Evolutionary conservation across 2,113 vertebrate species (phyloP), one percentile per base, ranked within the genome.

Genomic region (Epinephelus cyanopodus): DNA sequence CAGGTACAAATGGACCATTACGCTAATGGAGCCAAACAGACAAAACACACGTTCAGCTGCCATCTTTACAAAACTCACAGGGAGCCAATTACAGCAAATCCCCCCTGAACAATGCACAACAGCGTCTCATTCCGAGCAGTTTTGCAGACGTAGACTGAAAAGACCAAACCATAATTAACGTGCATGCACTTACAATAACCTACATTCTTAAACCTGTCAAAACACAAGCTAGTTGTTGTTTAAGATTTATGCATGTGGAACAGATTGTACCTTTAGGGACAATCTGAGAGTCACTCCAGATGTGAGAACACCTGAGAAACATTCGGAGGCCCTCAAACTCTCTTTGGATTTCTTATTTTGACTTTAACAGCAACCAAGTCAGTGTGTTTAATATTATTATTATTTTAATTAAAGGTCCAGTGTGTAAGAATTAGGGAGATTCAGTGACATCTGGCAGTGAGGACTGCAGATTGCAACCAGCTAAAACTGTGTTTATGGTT

Each of bases 81-180:
- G 79, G 84, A 92, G 91, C 81, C 89, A 91, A 90, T 92, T 90
- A 92, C 58, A 70, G 79, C 79, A 67, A 81, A 85, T 80, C 86
- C 64, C 62, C 6, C 68, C 39, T 65, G 61, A 66, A 56, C 53
- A 19, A 65, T 57, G 83, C 74, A 61, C 62, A 81, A 11, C 66
- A 29, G 48, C 3, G 7, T 50, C 64, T 85, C 79, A 10, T 57
- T 70, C 17, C 58, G 50, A 69, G 61, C 68, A 29, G 71, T 67
- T 69, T 19, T 60, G 60, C 80, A 72, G 68, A 67, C 68, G n/a
- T 33, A 78, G 29, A 68, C 79, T 10, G 23, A 62, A 52, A 70
- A 71, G 25, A 53, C 52, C 6, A 0, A 62, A 68, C 42, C 12
- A 0, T 72, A 42, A 89, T 79, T 88, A 88, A 63, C 82, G 21